Evolutionary conservation across 2,797 vertebrate genomes (phyloP).

Genomic region (Melanotaenia trifasciata): DNA sequence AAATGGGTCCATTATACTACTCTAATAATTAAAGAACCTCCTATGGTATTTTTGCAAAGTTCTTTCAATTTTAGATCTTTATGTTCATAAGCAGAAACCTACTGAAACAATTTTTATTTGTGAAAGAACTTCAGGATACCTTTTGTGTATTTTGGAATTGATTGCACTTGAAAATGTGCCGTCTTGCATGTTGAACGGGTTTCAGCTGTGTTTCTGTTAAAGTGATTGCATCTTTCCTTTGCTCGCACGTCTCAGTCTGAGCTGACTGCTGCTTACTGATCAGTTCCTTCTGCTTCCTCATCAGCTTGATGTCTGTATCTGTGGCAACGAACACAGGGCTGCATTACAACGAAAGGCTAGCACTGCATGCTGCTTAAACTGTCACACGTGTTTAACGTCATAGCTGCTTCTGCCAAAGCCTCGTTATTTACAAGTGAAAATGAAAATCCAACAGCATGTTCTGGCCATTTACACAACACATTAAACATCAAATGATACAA

Average conservation of each 20-base stretch:
- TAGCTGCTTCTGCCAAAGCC: constrained; percentile 15
- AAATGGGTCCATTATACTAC: neutral
- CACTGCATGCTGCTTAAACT: constrained; percentile 6
- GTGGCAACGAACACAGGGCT: constrained; percentile 31
- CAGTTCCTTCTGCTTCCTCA: constrained; percentile 28
- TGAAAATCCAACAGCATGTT: constrained; percentile 15
- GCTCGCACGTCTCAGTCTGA: constrained; percentile 1
- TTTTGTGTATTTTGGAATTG: neutral
- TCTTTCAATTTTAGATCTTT: neutral
- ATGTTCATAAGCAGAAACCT: neutral
- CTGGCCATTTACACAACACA: constrained; percentile 6
- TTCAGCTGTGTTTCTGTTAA: neutral
- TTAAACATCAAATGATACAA: constrained; percentile 21
- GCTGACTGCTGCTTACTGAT: constrained; percentile 26
- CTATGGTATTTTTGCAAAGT: neutral
- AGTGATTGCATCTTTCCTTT: neutral
- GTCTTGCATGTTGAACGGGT: neutral
- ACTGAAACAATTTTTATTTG: neutral
- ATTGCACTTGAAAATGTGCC: neutral
- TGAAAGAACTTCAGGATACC: too few relatives aligned
- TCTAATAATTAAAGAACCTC: neutral
- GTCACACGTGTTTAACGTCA: neutral
- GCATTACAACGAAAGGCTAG: neutral
- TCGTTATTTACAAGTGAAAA: constrained; percentile 43
- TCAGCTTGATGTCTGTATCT: constrained; percentile 27